Evolutionary conservation across 2,888 invertebrate species (phyloP).

Genomic region (Cephus nigrinus): DNA sequence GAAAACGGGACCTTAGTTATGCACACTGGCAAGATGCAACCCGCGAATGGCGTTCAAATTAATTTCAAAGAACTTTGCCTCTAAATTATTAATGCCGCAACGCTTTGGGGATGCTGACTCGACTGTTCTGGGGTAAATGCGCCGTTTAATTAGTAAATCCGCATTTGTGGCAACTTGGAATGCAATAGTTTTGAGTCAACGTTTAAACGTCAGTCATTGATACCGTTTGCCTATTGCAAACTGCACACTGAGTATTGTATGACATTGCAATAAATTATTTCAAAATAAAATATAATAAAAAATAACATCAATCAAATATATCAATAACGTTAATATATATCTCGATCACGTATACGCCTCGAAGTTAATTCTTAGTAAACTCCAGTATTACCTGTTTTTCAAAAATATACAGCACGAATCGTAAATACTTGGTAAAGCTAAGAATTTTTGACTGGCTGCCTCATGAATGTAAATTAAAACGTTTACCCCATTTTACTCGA

Average conservation of each 20-base stretch:
- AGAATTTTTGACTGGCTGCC: conserved; percentile 51
- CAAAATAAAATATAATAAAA: too few relatives aligned
- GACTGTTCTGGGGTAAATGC: conserved; percentile 42
- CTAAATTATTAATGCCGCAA: conserved; percentile 21
- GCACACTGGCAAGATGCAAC: conserved; percentile 38
- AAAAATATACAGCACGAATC: too few relatives aligned
- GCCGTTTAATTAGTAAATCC: conserved; percentile 53
- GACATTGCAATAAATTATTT: too few relatives aligned
- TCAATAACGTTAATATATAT: too few relatives aligned
- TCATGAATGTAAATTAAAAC: conserved; percentile 65
- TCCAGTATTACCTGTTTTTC: too few relatives aligned
- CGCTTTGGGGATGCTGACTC: conserved; percentile 36
- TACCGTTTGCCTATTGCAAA: too few relatives aligned
- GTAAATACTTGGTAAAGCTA: conserved; percentile 15
- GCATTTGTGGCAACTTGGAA: conserved; percentile 40
- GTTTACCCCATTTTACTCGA: conserved; percentile 34
- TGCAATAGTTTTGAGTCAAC: background rate
- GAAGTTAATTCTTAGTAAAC: too few relatives aligned
- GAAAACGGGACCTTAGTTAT: conserved; percentile 26
- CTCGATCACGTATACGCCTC: too few relatives aligned
- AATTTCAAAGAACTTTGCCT: conserved; percentile 46
- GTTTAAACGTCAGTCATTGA: background rate
- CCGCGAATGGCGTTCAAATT: conserved; percentile 48
- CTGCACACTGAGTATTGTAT: too few relatives aligned
- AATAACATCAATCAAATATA: too few relatives aligned